Evolutionary conservation across 2,888 invertebrate species (phyloP).

Genomic region (Diabrotica balteata): DNA sequence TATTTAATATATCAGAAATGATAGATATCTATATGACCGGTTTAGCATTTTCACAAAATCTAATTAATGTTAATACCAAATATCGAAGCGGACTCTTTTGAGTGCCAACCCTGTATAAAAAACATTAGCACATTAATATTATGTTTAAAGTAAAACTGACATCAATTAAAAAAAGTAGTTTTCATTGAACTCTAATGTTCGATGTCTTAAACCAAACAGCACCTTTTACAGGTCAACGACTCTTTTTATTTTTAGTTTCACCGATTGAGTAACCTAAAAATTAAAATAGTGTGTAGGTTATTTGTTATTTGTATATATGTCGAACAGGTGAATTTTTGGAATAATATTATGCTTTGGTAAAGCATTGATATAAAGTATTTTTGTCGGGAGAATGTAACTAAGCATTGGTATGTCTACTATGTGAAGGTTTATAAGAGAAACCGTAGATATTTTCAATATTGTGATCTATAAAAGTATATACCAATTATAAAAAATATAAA

Average conservation of each 20-base stretch:
- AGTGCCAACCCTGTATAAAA: too few relatives aligned
- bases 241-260: conserved; percentile 27
- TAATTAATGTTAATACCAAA: too few relatives aligned
- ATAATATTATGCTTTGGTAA: not conserved
- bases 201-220: conserved; percentile 17
- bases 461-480: not conserved
- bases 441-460: not conserved
- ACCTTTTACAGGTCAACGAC: conserved; percentile 25
- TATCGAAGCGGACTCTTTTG: too few relatives aligned
- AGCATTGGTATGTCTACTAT: not conserved
- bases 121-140: too few relatives aligned
- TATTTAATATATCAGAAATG: too few relatives aligned
- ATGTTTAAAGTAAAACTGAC: too few relatives aligned
- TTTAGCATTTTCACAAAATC: too few relatives aligned
- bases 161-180: too few relatives aligned
- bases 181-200: not conserved
- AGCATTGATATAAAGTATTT: too few relatives aligned
- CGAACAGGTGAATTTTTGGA: conserved; percentile 3
- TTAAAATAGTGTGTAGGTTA: conserved; percentile 21
- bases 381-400: too few relatives aligned
- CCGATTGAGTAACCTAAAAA: conserved; percentile 24
- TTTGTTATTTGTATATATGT: conserved; percentile 5
- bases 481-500: too few relatives aligned
- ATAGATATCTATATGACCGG: too few relatives aligned
- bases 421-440: not conserved